Percentiles rank a stretch among this genome's conserved stretches.
These are phyloP conservation scores for Drosophila watanabei DNA, from an alignment of 1,140 invertebrate genomes.

Conservation along the genomic window DNA sequence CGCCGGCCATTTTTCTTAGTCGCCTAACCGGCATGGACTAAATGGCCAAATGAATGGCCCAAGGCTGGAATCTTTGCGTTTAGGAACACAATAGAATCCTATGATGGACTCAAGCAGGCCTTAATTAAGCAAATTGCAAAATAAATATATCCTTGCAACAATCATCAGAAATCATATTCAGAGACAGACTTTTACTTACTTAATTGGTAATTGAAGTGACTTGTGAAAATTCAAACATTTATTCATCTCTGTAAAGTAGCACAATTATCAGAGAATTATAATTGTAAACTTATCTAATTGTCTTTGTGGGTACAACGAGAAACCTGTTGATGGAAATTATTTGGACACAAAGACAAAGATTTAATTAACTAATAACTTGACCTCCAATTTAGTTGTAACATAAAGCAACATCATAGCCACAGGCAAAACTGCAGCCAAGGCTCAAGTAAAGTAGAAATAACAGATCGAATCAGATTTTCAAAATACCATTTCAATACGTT, in stretches of 20 bases:
- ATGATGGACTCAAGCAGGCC: background rate
- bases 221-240: background rate
- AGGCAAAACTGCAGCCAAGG: background rate
- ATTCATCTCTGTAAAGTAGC: background rate
- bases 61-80: slow-evolving; percentile 8
- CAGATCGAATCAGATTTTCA: background rate
- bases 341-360: background rate
- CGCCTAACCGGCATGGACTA: slow-evolving; percentile 40
- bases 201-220: background rate
- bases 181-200: background rate
- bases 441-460: background rate
- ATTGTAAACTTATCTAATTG: background rate
- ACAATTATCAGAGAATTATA: background rate
- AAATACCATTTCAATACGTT: background rate
- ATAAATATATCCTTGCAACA: background rate
- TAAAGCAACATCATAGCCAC: background rate
- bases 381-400: background rate
- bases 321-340: background rate
- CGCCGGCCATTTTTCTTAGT: slow-evolving; percentile 61
- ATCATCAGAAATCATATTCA: background rate
- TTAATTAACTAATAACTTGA: background rate
- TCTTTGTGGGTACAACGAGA: background rate
- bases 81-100: background rate
- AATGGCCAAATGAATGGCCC: slow-evolving; percentile 52
- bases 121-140: background rate